Base-by-base conservation (phyloP, 1,140 invertebrate genomes). In the Tyrophagus putrescentiae region DNA sequence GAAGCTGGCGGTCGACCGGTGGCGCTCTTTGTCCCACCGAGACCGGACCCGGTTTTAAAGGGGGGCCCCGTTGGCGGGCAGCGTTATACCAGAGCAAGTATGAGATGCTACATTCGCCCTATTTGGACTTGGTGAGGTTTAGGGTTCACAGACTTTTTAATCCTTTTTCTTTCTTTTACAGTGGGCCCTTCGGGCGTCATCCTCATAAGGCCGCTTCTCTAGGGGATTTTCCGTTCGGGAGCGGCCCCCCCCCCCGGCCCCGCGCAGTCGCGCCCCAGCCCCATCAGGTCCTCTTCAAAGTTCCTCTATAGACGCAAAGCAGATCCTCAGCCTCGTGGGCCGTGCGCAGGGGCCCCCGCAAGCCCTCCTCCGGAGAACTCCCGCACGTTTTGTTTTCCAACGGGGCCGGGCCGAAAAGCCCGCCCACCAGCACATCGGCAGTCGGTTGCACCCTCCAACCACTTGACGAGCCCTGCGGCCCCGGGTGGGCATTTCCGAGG, bases 401-500 rank as follows among this genome's bases (percentile, higher is more conserved):
- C 88, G 75, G 7, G 80, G 73, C 16, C 88, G 82, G 21, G 89
- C 90, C 76, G 92, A 89, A 57, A 94, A 76, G 0, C 83, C 88
- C 36, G 83, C 90, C 61, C 79, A 78, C 50, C 87, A 76, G 69
- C 88, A 93, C 89, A 95, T 93, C 1, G 91, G 90, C 29, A 95
- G 71, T 57, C 78, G 80, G 18, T 82, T 86, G 73, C 94, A 90
- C 45, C 92, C 80, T 98, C 95, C 57, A 98, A 79, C 90, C 92
- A 97, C 75, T 98, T 98, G 4, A 98, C 85, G 6, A 85, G 81
- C 11, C 68, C 66, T 64, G 80, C 78, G 68, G 88, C 87, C 95
- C 68, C 90, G 92, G 6, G 92, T 97, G 16, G 87, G 90, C 87
- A 95, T n/a, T 94, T 58, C 81, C 80, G 31, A 96, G 76, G 6